Conservation (phyloP, 2,888 invertebrate genomes). For the Drosophila melanocephala region DNA sequence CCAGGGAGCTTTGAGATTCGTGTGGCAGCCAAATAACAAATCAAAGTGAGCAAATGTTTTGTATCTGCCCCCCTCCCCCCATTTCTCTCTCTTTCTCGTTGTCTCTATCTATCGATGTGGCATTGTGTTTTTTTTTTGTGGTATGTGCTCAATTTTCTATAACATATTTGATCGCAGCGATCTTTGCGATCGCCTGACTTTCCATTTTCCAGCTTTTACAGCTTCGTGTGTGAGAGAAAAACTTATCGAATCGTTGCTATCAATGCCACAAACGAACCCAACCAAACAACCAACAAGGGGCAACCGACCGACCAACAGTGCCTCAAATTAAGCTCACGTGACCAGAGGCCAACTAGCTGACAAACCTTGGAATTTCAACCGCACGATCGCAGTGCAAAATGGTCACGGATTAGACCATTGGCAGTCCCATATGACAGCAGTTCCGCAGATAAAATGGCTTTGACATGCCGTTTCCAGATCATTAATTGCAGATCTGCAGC, state of each 20-base stretch:
- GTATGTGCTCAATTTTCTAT: slow-evolving; percentile 79
- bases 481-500: slow-evolving; percentile 61
- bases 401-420: slow-evolving; percentile 52
- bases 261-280: slow-evolving; percentile 57
- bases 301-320: slow-evolving; percentile 6
- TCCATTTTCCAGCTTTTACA: slow-evolving; percentile 68
- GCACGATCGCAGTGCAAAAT: slow-evolving; percentile 60
- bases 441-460: slow-evolving; percentile 60
- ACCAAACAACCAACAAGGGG: slow-evolving; percentile 15
- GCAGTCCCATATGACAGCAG: slow-evolving; percentile 62
- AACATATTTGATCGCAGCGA: slow-evolving; percentile 75
- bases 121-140: slow-evolving; percentile 56
- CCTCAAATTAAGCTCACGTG: slow-evolving; percentile 83
- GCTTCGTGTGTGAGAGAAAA: slow-evolving; percentile 73
- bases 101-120: slow-evolving; percentile 15
- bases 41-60: slow-evolving; percentile 75
- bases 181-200: slow-evolving; percentile 77
- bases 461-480: slow-evolving; percentile 66
- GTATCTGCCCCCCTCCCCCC: slow-evolving; percentile 4
- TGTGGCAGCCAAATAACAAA: slow-evolving; percentile 76
- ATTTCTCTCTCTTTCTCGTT: neutral
- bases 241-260: slow-evolving; percentile 73
- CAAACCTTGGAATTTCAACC: slow-evolving; percentile 73
- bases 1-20: slow-evolving; percentile 74
- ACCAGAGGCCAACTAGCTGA: slow-evolving; percentile 84